A percentile compares a stretch with the other conserved stretches of the same genome.
These are phyloP conservation scores for Gryon sp. DNA, from an alignment of 1,140 invertebrate species.

Conservation along the genomic window DNA sequence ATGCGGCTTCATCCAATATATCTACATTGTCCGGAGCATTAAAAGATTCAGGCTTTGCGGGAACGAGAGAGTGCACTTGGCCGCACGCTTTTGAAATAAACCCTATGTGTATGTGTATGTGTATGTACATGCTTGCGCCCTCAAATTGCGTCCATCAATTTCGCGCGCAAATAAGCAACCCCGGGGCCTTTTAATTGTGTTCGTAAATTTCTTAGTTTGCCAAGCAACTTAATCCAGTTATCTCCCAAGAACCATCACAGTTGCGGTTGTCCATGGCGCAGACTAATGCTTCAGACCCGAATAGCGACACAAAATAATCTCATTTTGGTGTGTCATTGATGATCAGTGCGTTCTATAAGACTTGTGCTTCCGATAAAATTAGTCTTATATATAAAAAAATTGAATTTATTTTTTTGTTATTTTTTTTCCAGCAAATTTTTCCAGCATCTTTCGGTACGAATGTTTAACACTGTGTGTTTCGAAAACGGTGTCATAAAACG, in stretches of 20 bases:
- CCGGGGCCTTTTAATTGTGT: constrained; percentile 28
- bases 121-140: no score
- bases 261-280: constrained; percentile 4
- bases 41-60: constrained; percentile 44
- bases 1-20: constrained; percentile 53
- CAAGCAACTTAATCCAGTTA: constrained; percentile 37
- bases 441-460: no score
- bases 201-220: constrained; percentile 29
- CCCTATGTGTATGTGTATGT: not conserved
- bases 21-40: constrained; percentile 43
- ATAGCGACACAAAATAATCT: constrained; percentile 32
- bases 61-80: no score
- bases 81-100: not conserved
- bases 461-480: not conserved
- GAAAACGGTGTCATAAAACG: constrained; percentile 3
- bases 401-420: no score
- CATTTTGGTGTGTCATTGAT: constrained; percentile 19
- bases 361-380: constrained; percentile 31
- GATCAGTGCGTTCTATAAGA: constrained; percentile 12
- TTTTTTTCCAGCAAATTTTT: not conserved
- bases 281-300: constrained; percentile 18
- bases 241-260: constrained; percentile 6
- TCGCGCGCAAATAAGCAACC: constrained; percentile 13
- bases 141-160: constrained; percentile 44
- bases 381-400: no score